phyloP scores from a whole-genome alignment of 2,797 vertebrate genomes.

The Anabas testudineus region DNA sequence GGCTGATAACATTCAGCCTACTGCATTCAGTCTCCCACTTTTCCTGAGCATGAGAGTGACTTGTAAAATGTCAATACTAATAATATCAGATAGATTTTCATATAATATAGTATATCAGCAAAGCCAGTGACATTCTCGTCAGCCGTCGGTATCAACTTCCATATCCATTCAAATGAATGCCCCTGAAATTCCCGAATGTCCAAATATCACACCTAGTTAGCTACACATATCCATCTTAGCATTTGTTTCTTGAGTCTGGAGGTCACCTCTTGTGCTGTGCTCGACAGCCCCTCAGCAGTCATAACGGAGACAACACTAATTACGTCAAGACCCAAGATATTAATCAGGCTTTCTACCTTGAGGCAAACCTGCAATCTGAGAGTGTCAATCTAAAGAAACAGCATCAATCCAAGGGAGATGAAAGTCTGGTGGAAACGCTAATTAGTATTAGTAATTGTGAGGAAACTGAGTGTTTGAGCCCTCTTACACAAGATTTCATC shows the following conservation, averaged over 20 bases:
- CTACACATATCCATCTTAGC: not conserved
- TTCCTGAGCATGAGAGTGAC: not conserved
- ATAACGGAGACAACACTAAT: constrained; percentile 43
- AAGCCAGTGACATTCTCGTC: not conserved
- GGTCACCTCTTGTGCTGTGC: constrained; percentile 28
- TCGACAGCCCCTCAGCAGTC: constrained; percentile 39
- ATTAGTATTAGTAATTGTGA: constrained; percentile 59
- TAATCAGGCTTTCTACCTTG: constrained; percentile 54
- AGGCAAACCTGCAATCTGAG: constrained; percentile 42
- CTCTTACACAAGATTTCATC: constrained; percentile 64
- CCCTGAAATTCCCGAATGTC: not conserved
- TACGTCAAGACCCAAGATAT: constrained; percentile 49
- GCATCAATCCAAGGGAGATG: constrained; percentile 54
- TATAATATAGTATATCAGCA: not conserved
- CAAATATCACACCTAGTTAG: too few species aligned
- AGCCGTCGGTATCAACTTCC: not conserved
- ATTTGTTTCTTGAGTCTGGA: constrained; percentile 4
- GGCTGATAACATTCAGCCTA: not conserved
- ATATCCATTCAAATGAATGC: not conserved
- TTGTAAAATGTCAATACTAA: not conserved
- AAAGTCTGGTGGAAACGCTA: constrained; percentile 52
- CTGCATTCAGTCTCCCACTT: not conserved
- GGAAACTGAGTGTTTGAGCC: constrained; percentile 42
- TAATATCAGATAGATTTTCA: not conserved
- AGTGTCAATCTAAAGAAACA: constrained; percentile 61